Conservation (phyloP, 2,797 vertebrate species). For the Amblyopsis hoosieri region DNA sequence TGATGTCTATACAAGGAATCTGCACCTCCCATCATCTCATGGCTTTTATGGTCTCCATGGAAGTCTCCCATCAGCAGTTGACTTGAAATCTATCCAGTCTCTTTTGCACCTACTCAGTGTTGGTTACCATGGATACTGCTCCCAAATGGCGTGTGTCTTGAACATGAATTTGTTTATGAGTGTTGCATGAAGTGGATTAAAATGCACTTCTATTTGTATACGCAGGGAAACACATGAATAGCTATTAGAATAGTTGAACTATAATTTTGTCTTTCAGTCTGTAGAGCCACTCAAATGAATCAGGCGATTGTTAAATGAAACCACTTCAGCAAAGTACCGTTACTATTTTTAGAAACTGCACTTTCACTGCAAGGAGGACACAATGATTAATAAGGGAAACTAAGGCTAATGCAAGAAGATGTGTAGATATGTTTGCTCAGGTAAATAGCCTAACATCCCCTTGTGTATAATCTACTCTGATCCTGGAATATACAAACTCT, state of each 20-base stretch:
- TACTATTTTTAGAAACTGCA: conserved; percentile 12
- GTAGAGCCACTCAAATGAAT: not conserved
- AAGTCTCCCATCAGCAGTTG: conserved; percentile 59
- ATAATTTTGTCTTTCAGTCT: not conserved
- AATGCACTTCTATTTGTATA: conserved; percentile 56
- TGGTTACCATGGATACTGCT: conserved; percentile 72
- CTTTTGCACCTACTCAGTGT: conserved; percentile 71
- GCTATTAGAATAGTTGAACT: conserved; percentile 24
- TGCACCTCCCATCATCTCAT: conserved; percentile 31
- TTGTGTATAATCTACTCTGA: conserved; percentile 56
- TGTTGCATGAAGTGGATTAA: conserved; percentile 52
- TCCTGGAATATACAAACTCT: conserved; percentile 28
- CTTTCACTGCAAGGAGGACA: conserved; percentile 7
- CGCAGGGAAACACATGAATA: conserved; percentile 36
- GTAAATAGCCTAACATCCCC: conserved; percentile 31
- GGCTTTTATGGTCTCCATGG: conserved; percentile 55
- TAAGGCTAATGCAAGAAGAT: not conserved
- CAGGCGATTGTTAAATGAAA: conserved; percentile 7
- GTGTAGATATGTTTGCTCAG: conserved; percentile 1
- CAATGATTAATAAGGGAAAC: conserved; percentile 6
- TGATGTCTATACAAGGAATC: conserved; percentile 35
- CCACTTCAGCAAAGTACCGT: not conserved
- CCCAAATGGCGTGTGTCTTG: conserved; percentile 66
- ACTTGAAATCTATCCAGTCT: conserved; percentile 67
- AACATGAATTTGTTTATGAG: conserved; percentile 68